These are phyloP conservation scores for Discoglossus pictus DNA, from an alignment of 2,797 vertebrate species.

Conservation along the genomic window DNA sequence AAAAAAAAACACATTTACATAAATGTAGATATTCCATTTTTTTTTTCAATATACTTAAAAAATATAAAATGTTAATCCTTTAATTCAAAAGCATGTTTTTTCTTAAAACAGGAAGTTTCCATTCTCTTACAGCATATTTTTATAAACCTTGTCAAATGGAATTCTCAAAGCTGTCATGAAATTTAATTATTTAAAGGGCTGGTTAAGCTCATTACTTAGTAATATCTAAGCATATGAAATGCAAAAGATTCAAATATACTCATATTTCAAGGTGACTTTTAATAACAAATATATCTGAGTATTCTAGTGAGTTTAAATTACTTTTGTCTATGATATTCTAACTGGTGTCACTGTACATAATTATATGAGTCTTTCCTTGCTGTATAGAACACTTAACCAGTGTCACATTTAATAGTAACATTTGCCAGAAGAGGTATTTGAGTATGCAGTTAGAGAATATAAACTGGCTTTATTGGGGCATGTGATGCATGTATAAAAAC, in stretches of 20 bases:
- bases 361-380: constrained; percentile 5
- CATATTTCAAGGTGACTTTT: constrained; percentile 39
- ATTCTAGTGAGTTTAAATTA: constrained; percentile 12
- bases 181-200: constrained; percentile 41
- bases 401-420: constrained; percentile 28
- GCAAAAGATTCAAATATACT: constrained; percentile 11
- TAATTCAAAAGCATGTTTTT: constrained; percentile 19
- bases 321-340: constrained; percentile 20
- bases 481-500: too few relatives aligned
- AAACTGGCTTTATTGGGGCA: too few relatives aligned
- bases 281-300: constrained; percentile 2
- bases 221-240: constrained; percentile 32
- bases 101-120: constrained; percentile 4
- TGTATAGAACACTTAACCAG: constrained; percentile 10
- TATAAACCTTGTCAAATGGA: constrained; percentile 5
- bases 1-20: too few relatives aligned
- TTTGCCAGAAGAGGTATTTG: background rate
- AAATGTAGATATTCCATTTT: too few relatives aligned
- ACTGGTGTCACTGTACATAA: constrained; percentile 31
- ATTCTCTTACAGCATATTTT: background rate
- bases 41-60: constrained; percentile 8
- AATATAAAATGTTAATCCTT: constrained; percentile 20
- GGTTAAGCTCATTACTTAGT: constrained; percentile 31
- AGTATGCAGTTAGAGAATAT: background rate
- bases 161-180: background rate